phyloP scores from a whole-genome alignment of 2,113 vertebrate species.

The Camelus bactrianus region DNA sequence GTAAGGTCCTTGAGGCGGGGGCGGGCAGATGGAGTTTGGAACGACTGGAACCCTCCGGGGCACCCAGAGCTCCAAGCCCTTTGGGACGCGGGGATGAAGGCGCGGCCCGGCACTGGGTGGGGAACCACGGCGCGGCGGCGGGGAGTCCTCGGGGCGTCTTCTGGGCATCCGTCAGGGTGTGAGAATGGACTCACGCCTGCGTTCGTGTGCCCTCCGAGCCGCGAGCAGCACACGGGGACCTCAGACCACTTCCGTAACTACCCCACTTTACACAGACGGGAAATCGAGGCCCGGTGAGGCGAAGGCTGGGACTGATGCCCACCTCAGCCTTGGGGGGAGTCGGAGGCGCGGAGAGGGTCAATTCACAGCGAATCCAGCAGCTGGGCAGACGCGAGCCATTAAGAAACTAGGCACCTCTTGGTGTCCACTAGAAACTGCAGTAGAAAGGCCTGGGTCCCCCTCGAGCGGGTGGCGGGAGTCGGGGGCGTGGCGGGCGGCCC shows the following conservation, averaged over 20 bases:
- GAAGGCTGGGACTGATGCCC: neutral
- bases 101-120: neutral
- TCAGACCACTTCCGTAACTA: neutral
- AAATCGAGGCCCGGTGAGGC: neutral
- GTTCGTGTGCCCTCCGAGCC: neutral
- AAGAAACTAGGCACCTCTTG: neutral
- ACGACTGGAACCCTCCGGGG: neutral
- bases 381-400: neutral
- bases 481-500: neutral
- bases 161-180: neutral
- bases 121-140: no score
- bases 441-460: accelerated
- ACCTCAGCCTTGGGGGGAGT: neutral
- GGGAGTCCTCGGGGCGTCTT: neutral
- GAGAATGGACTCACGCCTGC: neutral
- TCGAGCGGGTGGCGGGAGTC: accelerated
- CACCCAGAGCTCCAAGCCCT: neutral
- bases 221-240: neutral
- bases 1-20: neutral
- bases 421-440: accelerated
- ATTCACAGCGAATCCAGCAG: neutral
- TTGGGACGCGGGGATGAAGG: neutral
- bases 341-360: accelerated
- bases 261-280: neutral
- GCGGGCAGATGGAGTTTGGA: neutral